A percentile compares a stretch with the other conserved stretches of the same genome.
These are phyloP conservation scores for Galerucella calmariensis DNA, from an alignment of 2,888 invertebrate species.

Conservation along the genomic window DNA sequence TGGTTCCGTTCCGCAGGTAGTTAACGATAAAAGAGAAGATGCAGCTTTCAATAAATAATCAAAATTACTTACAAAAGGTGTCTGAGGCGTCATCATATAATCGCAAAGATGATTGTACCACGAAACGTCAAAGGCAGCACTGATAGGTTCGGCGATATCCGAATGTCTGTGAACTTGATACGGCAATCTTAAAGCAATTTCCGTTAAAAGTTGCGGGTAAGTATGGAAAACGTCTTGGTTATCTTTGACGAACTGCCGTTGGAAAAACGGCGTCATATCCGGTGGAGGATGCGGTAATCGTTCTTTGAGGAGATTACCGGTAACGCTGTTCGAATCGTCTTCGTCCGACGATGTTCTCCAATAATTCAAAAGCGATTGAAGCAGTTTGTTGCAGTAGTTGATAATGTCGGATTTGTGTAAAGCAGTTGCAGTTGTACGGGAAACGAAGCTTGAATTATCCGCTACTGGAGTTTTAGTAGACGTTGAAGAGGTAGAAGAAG, in stretches of 20 bases:
- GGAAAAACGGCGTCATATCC: constrained; percentile 96
- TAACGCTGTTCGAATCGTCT: constrained; percentile 60
- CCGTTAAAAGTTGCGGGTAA: constrained; percentile 93
- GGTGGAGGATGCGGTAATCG: constrained; percentile 85
- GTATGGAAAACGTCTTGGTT: constrained; percentile 94
- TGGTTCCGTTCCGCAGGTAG: too few relatives aligned
- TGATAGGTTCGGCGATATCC: constrained; percentile 66
- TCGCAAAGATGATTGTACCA: constrained; percentile 90
- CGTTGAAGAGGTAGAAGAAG: constrained; percentile 60
- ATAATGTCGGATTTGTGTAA: constrained; percentile 78
- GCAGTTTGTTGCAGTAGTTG: constrained; percentile 77
- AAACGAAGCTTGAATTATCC: constrained; percentile 71
- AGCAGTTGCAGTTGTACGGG: constrained; percentile 77
- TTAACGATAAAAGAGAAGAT: too few relatives aligned
- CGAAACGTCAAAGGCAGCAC: constrained; percentile 68
- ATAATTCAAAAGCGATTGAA: constrained; percentile 76
- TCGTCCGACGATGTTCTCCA: constrained; percentile 74
- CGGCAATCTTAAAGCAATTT: constrained; percentile 92
- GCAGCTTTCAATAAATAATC: too few relatives aligned
- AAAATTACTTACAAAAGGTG: constrained; percentile 74
- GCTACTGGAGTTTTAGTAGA: constrained; percentile 40
- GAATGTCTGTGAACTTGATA: constrained; percentile 91
- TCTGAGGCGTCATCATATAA: constrained; percentile 83
- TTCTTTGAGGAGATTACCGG: constrained; percentile 82
- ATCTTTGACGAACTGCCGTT: constrained; percentile 90